These are phyloP conservation scores for Plectropomus leopardus DNA, from an alignment of 2,113 vertebrate genomes.

Conservation along the genomic window DNA sequence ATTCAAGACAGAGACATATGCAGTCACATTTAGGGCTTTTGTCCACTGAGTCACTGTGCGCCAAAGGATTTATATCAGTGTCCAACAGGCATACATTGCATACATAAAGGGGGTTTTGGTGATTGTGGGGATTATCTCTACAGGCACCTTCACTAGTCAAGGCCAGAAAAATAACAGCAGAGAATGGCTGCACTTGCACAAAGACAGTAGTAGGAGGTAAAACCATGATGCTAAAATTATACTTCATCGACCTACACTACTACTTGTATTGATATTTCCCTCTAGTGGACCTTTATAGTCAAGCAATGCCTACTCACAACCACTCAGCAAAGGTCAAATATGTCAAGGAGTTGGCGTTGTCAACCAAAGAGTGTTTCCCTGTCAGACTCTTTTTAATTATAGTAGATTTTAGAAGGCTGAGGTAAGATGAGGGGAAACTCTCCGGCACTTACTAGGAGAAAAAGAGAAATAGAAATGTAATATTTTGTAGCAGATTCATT, in stretches of 20 bases:
- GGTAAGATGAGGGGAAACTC: not conserved
- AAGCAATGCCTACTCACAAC: not conserved
- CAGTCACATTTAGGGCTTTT: conserved; percentile 15
- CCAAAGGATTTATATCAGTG: not conserved
- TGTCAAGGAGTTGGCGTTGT: no score
- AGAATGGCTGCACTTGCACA: not conserved
- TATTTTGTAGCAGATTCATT: not conserved
- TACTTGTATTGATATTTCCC: not conserved
- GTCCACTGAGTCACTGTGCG: not conserved
- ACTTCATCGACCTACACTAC: not conserved
- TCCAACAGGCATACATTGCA: not conserved
- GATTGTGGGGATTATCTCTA: not conserved
- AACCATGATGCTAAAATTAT: not conserved
- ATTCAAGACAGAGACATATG: conserved; percentile 3
- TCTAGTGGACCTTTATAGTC: not conserved
- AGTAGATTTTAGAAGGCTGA: not conserved
- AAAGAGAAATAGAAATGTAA: not conserved
- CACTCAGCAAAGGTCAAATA: not conserved
- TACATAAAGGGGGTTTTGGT: not conserved
- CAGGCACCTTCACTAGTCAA: not conserved
- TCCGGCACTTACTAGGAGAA: not conserved
- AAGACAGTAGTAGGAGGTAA: not conserved
- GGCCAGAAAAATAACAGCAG: not conserved
- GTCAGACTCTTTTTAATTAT: not conserved
- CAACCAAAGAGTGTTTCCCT: not conserved